Conservation (phyloP, 2,797 vertebrate species). For the Scolopax rusticola region DNA sequence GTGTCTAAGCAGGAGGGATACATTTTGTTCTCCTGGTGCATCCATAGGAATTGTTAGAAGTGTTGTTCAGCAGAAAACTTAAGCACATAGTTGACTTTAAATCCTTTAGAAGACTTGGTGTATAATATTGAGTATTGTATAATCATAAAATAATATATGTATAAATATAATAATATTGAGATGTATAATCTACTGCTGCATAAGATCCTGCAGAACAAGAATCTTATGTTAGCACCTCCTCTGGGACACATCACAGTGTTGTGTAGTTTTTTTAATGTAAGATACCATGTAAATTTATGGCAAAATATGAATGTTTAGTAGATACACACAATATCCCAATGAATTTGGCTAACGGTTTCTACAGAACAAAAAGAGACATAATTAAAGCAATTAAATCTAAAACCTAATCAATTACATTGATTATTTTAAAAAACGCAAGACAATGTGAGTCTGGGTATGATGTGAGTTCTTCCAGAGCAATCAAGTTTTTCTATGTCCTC, state of each 20-base stretch:
- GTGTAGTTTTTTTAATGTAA: background rate
- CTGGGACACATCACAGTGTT: background rate
- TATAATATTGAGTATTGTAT: background rate
- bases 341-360: background rate
- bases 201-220: background rate
- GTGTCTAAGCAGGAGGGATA: background rate
- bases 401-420: background rate
- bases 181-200: background rate
- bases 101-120: background rate
- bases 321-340: background rate
- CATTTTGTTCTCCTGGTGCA: background rate
- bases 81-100: background rate
- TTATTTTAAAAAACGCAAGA: background rate
- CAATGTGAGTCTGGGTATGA: background rate
- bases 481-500: background rate
- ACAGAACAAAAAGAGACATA: background rate
- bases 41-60: background rate
- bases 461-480: background rate
- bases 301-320: background rate
- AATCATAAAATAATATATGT: too few relatives aligned
- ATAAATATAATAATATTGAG: background rate
- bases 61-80: background rate
- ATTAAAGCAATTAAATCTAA: background rate
- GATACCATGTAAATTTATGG: background rate
- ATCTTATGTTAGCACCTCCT: background rate